phyloP scores from a whole-genome alignment of 2,888 invertebrate genomes.

The Stenodera caucasica region DNA sequence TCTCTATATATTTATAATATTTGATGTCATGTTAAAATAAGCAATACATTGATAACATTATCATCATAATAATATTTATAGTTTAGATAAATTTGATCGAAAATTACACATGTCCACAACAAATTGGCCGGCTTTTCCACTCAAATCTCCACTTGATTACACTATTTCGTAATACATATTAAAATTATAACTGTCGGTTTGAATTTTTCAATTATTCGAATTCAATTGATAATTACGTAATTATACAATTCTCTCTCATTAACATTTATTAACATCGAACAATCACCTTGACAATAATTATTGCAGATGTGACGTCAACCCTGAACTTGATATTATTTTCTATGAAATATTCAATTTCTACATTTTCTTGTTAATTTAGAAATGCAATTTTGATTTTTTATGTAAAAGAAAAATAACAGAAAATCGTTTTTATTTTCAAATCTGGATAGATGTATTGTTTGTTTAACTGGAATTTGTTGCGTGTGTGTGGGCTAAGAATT shows the following conservation, averaged over 20 bases:
- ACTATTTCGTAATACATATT: no score
- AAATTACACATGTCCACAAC: not conserved
- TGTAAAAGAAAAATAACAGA: not conserved
- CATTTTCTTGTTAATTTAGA: not conserved
- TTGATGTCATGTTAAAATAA: constrained; percentile 5
- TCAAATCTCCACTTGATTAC: no score
- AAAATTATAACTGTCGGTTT: no score
- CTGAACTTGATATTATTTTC: constrained; percentile 3
- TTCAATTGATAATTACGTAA: not conserved
- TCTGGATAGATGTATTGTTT: not conserved
- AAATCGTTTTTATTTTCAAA: not conserved
- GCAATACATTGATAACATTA: not conserved
- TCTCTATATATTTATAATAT: not conserved
- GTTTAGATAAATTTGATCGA: not conserved
- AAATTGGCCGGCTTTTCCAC: not conserved
- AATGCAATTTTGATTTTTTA: not conserved
- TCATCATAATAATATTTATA: not conserved
- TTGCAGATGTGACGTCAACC: constrained; percentile 6
- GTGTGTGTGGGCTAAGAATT: constrained; percentile 6
- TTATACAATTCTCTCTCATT: constrained; percentile 16
- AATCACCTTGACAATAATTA: constrained; percentile 24
- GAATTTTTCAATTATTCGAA: no score
- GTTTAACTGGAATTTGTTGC: not conserved
- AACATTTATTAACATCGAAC: constrained; percentile 7
- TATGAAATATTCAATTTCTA: not conserved